Evolutionary conservation across 2,888 invertebrate species (phyloP), one percentile per base, ranked within the genome.

Genomic region (Mythimna vitellina): DNA sequence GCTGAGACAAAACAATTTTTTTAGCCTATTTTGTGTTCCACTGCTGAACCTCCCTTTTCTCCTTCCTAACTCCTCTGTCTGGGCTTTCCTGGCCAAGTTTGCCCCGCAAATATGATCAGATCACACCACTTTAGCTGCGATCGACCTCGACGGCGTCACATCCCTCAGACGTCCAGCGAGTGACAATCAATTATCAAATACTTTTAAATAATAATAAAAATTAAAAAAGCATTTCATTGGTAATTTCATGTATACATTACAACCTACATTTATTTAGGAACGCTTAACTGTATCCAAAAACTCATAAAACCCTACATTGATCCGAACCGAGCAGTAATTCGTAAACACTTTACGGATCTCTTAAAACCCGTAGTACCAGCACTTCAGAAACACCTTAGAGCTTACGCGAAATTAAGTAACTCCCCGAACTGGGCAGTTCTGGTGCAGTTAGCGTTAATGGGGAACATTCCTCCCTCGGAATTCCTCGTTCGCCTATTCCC

Each of bases 361-460:
- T 62, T 56, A 60, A 60, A 73, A 70, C 60, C 51, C 77, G 25
- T 20, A 60, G 70, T 38, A 74, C 78, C 49, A 78, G 78, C 25
- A 78, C 56, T 70, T 78, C 78, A 74, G 78, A 70, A 86, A 83
- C 85, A 85, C 84, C 78, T 82, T 64, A 65, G 66, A 82, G 81
- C 87, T 88, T 82, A 87, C 83, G 85, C 82, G 85, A 88, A 92
- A 91, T 90, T 88, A 92, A 89, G 86, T 86, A 86, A 89, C 87
- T 89, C 88, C 85, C 84, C 68, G 70, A 86, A 89, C 89, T 87
- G 86, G 88, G 87, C 88, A 89, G 86, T 89, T 86, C 88, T 85
- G 83, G 82, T 85, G 87, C 88, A 86, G 89, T 91, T 89, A 91
- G 86, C 86, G 89, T 86, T 92, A 91, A 92, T 90, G 89, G 88